Evolutionary conservation across 2,797 vertebrate species (phyloP), one percentile per base, ranked within the genome.

Genomic region (Choloepus didactylus): DNA sequence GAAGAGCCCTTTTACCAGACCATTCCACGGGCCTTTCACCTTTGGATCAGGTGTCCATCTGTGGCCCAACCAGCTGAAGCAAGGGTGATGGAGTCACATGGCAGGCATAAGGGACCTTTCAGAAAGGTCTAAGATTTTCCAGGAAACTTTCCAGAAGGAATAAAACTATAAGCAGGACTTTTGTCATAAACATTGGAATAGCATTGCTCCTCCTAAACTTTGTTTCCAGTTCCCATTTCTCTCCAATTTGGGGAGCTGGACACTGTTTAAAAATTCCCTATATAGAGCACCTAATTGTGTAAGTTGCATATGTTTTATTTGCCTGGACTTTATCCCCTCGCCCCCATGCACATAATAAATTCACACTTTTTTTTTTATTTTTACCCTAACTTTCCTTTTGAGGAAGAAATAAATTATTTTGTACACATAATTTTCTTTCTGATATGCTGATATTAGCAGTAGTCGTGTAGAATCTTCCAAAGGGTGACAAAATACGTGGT

Each of bases 351-450:
- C 62, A 93, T 35, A 91, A 70, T 80, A 92, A 96, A 66, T 56
- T 72, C 56, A 54, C 35, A 77, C 12, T 19, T 23, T 81, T 54
- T 73, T 69, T 84, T 93, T 59, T 66, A 91, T 85, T 89, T 87
- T 31, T 86, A 79, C 9, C 41, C 25, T 66, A 16, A 73, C 59
- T 96, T 70, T 62, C 51, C 95, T 93, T 92, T 86, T 87, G 41
- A 94, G 64, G 31, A 92, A 92, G 81, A 94, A 89, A 93, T 70
- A 82, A 92, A 93, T 93, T 87, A 90, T 87, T 96, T 96, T 94
- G 85, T 92, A 91, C 73, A 95, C 41, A 73, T 81, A 83, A 94
- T 89, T 97, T 96, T 96, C 82, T 95, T 91, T 72, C 92, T 96
- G 73, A 69, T 60, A 59, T 88, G 75, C 70, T 1, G 19, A 76